phyloP scores from a whole-genome alignment of 2,113 vertebrate genomes.

The Alethe diademata region DNA sequence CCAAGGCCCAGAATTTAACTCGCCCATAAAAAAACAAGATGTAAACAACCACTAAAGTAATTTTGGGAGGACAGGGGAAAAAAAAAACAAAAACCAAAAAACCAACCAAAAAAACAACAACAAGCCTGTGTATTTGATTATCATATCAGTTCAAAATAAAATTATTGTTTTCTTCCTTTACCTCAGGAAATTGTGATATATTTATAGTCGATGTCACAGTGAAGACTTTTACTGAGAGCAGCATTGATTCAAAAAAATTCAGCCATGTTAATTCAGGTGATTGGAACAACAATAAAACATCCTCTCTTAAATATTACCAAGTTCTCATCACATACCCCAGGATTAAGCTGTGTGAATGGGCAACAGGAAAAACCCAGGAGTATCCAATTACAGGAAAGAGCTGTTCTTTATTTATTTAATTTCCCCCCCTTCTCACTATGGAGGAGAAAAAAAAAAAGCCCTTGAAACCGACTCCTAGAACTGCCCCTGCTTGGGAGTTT shows the following conservation, averaged over 20 bases:
- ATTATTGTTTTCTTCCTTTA: not conserved
- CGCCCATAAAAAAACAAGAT: not conserved
- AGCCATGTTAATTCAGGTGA: constrained; percentile 20
- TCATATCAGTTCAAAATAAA: not conserved
- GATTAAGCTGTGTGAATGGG: constrained; percentile 86
- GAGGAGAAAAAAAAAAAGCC: constrained; percentile 39
- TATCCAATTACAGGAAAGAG: constrained; percentile 95
- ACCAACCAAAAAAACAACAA: not conserved
- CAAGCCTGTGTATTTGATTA: not conserved
- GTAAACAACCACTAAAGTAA: not conserved
- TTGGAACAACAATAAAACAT: constrained; percentile 29
- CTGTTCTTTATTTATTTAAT: constrained; percentile 82
- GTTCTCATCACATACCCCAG: constrained; percentile 75
- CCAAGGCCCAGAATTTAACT: not conserved
- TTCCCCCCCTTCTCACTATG: constrained; percentile 34
- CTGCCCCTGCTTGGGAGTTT: constrained; percentile 77
- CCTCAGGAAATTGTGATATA: not conserved
- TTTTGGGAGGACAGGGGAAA: rapidly evolving
- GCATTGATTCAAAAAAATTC: not conserved
- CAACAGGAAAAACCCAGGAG: constrained; percentile 86
- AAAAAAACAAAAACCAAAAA: no score
- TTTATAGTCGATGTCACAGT: not conserved
- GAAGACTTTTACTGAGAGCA: not conserved
- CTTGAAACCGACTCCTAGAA: constrained; percentile 88
- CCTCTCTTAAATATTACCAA: constrained; percentile 54